Conservation (phyloP, 2,113 vertebrate species). For the Podiceps cristatus region DNA sequence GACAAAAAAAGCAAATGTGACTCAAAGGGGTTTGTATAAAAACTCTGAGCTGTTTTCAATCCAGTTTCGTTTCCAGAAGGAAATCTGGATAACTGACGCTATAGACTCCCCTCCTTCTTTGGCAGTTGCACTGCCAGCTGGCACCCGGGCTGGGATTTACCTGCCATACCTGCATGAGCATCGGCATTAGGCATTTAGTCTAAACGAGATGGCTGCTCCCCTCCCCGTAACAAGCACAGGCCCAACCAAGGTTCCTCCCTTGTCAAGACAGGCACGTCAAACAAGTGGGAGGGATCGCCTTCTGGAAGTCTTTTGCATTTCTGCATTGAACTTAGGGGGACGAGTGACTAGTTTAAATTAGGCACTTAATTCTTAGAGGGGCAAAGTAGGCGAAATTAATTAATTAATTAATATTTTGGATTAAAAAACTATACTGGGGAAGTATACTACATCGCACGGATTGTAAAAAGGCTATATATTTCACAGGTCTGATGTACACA, state of each 20-base stretch:
- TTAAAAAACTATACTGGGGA: background rate
- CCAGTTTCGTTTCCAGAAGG: background rate
- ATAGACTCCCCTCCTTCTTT: background rate
- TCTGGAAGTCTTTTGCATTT: background rate
- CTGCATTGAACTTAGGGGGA: background rate
- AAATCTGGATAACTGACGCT: background rate
- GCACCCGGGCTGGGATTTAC: background rate
- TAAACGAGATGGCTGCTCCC: background rate
- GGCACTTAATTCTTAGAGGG: background rate
- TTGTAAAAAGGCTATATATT: background rate
- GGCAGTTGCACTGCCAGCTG: background rate
- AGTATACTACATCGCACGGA: background rate
- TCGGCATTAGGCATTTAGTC: background rate
- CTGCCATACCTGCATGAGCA: fast-evolving
- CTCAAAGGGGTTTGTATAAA: background rate
- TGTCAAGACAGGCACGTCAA: background rate
- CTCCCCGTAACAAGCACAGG: too few species aligned
- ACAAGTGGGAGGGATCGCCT: background rate
- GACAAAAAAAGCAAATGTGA: background rate
- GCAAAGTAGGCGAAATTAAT: background rate
- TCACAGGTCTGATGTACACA: background rate
- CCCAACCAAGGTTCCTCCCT: background rate
- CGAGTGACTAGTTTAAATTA: background rate
- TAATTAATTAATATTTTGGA: background rate
- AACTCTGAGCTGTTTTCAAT: background rate